phyloP scores from a whole-genome alignment of 2,113 vertebrate genomes.

The Speoplatyrhinus poulsoni region DNA sequence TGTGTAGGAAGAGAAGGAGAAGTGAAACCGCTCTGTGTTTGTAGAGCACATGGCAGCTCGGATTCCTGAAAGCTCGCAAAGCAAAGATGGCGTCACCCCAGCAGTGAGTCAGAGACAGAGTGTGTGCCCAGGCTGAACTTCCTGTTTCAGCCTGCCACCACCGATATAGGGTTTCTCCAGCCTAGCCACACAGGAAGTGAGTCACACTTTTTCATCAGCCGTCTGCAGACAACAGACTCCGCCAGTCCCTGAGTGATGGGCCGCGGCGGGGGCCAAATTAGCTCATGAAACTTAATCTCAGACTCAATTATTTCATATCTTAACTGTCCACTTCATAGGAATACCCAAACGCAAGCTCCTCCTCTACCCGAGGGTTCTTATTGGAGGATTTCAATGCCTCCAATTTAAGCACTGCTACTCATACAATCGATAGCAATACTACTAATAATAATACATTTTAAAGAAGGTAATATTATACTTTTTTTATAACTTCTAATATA shows the following conservation, averaged over 20 bases:
- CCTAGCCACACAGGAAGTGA: constrained; percentile 71
- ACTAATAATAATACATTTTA: too few species aligned
- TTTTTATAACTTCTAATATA: too few species aligned
- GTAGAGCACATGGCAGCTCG: constrained; percentile 49
- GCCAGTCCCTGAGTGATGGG: constrained; percentile 62
- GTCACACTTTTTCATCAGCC: constrained; percentile 63
- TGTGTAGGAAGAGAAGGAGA: constrained; percentile 43
- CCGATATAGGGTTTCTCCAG: constrained; percentile 75
- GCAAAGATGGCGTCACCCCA: constrained; percentile 69
- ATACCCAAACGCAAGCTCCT: constrained; percentile 45
- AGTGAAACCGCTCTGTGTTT: constrained; percentile 63
- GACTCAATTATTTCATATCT: constrained; percentile 79
- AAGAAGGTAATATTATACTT: too few species aligned
- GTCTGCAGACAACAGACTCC: constrained; percentile 62
- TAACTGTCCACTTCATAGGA: constrained; percentile 72
- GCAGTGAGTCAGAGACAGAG: constrained; percentile 60
- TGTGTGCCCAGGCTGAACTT: constrained; percentile 72
- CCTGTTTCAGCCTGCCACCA: constrained; percentile 61
- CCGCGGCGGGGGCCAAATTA: constrained; percentile 65
- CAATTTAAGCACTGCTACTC: too few species aligned
- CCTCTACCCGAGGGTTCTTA: constrained; percentile 53
- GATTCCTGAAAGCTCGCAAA: constrained; percentile 70
- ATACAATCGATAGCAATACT: too few species aligned
- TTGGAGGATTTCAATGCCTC: constrained; percentile 60
- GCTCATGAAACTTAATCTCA: constrained; percentile 78